Evolutionary conservation across 37 sponge, comb jelly and placozoan species (phyloP), one percentile per base, ranked within the genome.

Genomic region (Chondrilla cf. caribensis): DNA sequence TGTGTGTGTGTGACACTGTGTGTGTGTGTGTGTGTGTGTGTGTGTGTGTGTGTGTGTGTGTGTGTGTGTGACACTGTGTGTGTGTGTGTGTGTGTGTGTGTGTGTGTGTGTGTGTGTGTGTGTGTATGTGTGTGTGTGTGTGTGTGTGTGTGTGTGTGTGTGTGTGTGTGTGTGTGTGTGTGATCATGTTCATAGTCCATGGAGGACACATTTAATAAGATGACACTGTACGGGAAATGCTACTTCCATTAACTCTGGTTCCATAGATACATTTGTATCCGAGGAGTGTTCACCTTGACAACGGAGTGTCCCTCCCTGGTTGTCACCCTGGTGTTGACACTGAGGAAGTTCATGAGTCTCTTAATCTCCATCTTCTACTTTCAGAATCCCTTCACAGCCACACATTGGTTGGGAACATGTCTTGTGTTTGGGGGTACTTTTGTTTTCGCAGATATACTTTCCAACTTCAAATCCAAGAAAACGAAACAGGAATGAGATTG

Each of bases 291-390:
- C 83, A 81, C 62, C 21, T 80, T 97, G 24, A 89, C 97, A 5
- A 85, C 92, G 18, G 92, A 90, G 77, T 93, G 94, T 65, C 92
- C 93, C 58, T 97, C 98, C 8, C 92, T 97, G n/a, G 66, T 93
- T 17, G 98, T 97, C 14, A 97, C 96, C 33, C 80, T 97, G 59
- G 87, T 95, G 0, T 83, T 95, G 32, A 97, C 96, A 0, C 77
- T 97, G 58, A 80, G 98, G 55, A 97, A 97, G 86, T 97, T 97
- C 59, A 60, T 93, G 32, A 88, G 87, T 73, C 86, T 97, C 29
- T 36, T 97, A 79, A 79, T 97, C 81, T 97, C 98, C 9, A 93
- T 97, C 58, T 89, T 86, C 60, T 95, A 93, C 82, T 97, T 97
- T 72, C 77, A 82, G 35, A 97, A 95, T 60, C 94, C 98, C 60